Evolutionary conservation across 2,797 vertebrate genomes (phyloP).

Genomic region (Poecile montanus): DNA sequence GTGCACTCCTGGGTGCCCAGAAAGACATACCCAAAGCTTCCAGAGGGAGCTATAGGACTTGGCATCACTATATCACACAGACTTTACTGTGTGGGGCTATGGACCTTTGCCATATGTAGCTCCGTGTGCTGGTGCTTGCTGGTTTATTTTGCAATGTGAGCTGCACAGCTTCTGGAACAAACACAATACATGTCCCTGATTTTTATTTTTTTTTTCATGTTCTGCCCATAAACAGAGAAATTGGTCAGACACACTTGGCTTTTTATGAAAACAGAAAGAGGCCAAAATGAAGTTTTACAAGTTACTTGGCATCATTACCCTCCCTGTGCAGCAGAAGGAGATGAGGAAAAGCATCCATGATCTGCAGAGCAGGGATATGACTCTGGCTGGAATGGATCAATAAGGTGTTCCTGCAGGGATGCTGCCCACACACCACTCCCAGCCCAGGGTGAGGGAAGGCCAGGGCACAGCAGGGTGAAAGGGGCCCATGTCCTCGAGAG

Average conservation of each 20-base stretch:
- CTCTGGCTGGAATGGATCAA: background rate
- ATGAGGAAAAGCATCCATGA: background rate
- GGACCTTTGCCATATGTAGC: background rate
- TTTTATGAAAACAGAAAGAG: background rate
- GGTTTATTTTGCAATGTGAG: background rate
- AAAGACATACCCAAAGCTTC: background rate
- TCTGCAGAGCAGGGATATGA: background rate
- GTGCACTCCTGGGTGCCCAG: background rate
- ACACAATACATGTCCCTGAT: background rate
- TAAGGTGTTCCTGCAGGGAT: background rate
- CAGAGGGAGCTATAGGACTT: background rate
- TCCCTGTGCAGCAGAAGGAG: background rate
- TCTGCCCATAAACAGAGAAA: background rate
- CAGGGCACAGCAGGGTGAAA: background rate
- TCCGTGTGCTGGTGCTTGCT: background rate
- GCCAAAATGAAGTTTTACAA: background rate
- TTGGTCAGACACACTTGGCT: background rate
- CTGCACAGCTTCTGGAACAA: slow-evolving; percentile 7
- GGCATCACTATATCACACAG: fast-evolving
- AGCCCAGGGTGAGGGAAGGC: background rate
- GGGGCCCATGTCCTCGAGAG: background rate
- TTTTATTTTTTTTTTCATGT: background rate
- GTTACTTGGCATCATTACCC: background rate
- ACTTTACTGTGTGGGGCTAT: background rate
- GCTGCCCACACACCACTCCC: background rate